These are phyloP conservation scores for Euura saliciscinereae DNA, from an alignment of 1,140 invertebrate species.

Conservation along the genomic window DNA sequence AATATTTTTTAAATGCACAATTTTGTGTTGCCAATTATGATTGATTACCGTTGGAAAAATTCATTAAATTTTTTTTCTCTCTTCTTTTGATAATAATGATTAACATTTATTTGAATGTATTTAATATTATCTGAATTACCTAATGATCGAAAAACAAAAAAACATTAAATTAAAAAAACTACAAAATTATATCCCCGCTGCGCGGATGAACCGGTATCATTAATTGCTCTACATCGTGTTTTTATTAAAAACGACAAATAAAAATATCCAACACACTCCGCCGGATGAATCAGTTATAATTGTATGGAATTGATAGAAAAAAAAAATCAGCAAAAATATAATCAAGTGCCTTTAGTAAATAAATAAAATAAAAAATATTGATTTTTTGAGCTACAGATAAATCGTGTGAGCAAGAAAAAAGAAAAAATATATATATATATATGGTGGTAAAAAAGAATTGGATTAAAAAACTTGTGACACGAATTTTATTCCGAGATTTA, in stretches of 20 bases:
- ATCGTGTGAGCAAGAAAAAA: neutral
- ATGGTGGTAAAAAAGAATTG: slow-evolving; percentile 28
- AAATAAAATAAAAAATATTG: no score
- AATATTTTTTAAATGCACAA: neutral
- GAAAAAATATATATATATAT: slow-evolving; percentile 21
- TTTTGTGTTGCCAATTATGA: no score
- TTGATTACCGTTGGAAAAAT: neutral
- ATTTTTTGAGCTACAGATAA: neutral
- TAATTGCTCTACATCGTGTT: neutral
- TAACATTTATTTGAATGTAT: slow-evolving; percentile 5
- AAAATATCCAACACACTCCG: no score
- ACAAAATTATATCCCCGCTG: neutral
- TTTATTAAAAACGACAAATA: neutral
- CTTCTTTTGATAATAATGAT: neutral
- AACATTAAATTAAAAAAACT: neutral
- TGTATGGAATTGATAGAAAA: neutral
- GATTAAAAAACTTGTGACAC: slow-evolving; percentile 55
- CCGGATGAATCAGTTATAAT: neutral
- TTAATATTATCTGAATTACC: neutral
- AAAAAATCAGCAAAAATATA: no score
- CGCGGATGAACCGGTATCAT: neutral
- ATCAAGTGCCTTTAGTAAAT: no score
- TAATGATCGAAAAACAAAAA: neutral
- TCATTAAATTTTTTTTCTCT: neutral
- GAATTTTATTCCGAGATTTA: slow-evolving; percentile 59